Evolutionary conservation across 35 echinoderm and acorn worm species (phyloP), one percentile per base, ranked within the genome.

Genomic region (Lytechinus variegatus): DNA sequence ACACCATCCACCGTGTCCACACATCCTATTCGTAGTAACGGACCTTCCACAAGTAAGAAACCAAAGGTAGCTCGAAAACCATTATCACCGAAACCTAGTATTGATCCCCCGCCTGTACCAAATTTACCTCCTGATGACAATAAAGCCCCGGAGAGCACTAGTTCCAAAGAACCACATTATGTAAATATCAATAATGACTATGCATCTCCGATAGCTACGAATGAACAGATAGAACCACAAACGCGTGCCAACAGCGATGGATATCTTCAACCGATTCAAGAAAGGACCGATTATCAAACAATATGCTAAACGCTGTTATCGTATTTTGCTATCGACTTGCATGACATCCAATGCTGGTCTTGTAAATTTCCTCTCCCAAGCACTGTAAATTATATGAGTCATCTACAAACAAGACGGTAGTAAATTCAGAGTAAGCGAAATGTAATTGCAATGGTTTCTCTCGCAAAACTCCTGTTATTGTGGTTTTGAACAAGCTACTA

Each of bases 161-260:
- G 11, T 55, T 56, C 54, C 54, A 93, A 93, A 12, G 54, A 93
- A 9, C 92, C 52, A 2, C 52, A 93, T 57, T 93, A 93, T 57
- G 92, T 93, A 3, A 93, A 93, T 93, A 28, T 57, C 11, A 93
- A 93, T 93, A 54, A 93, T 57, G 92, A 54, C 11, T 93, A 93
- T 55, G 92, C 92, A 27, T 93, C 92, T 27, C 92, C 92, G 9
- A 56, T 57, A 16, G 52, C 92, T 13, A 56, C 92, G 53, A 53
- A 53, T 27, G 55, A 27, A 55, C 54, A 93, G n/a, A 27, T 19
- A 16, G 53, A 54, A 54, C 53, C 92, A 27, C 92, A 93, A 24
- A 27, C n/a, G 0, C 92, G 55, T 27, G 92, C 19, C 2, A 54
- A n/a, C 21, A 93, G 5, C 27, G 92, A 93, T 54, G 92, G 92